phyloP scores from a whole-genome alignment of 2,797 vertebrate genomes.

The Hirundo rustica region DNA sequence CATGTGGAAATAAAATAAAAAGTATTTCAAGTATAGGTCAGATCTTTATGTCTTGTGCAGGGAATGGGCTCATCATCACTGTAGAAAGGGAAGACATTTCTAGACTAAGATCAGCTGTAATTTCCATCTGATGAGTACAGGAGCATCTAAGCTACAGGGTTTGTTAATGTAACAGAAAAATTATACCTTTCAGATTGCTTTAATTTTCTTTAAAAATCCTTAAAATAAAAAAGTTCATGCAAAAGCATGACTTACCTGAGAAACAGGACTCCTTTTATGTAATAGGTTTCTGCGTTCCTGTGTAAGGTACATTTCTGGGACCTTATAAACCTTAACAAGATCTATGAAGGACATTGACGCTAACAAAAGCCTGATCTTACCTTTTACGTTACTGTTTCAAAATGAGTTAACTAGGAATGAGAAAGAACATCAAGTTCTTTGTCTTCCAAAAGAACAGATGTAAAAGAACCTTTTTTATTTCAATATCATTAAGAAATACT shows the following conservation, averaged over 20 bases:
- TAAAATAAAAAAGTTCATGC: background rate
- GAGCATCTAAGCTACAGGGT: background rate
- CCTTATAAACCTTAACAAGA: background rate
- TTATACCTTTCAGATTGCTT: background rate
- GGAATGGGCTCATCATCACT: background rate
- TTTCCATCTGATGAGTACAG: background rate
- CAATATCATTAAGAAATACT: background rate
- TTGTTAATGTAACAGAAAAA: background rate
- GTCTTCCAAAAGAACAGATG: background rate
- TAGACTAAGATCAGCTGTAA: background rate
- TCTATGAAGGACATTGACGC: background rate
- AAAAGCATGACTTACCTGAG: background rate
- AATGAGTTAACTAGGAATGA: background rate
- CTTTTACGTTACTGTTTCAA: background rate
- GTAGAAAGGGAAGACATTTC: background rate
- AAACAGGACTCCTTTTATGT: background rate
- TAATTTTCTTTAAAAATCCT: background rate
- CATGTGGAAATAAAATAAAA: background rate
- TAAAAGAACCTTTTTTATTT: background rate
- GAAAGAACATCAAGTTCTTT: background rate
- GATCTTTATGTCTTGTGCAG: background rate
- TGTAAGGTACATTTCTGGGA: background rate
- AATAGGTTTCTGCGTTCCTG: background rate
- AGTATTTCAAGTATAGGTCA: background rate
- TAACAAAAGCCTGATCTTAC: background rate